Evolutionary conservation across 1,140 invertebrate species (phyloP), one percentile per base, ranked within the genome.

Genomic region (Drosophila burlai): DNA sequence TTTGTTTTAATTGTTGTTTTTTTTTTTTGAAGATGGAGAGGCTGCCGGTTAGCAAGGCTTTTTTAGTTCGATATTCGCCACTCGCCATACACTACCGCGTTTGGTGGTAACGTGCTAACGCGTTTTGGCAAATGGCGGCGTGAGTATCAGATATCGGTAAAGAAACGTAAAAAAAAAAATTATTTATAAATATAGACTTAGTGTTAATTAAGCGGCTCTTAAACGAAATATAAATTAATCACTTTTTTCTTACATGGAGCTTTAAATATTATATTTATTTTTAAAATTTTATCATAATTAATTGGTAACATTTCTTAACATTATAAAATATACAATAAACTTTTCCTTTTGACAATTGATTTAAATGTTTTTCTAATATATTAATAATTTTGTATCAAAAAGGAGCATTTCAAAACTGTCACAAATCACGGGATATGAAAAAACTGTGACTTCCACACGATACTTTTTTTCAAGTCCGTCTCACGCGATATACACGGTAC

Each of bases 1-100:
- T 50, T 52, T 58, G 29, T 60, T 60, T 55, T 65, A 79, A 60
- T 81, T 82, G 73, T 81, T 81, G 62, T 82, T 64, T 52, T 64
- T 68, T 68, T 54, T 54, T 55, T 77, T 58, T 67, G 67, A 60
- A 47, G 62, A 47, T 26, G 43, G 50, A 42, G 18, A 36, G 31
- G 49, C 58, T 71, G 81, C 81, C 64, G 57, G 40, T 76, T 52
- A 54, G 61, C 47, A 24, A 66, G 67, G 66, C 61, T 66, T 81
- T 67, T 66, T 75, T 76, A 63, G 43, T 59, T 55, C 66, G 61
- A 82, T 71, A 78, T 69, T 62, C 16, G 21, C 24, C 16, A 21
- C 34, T 3, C 11, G 4, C n/a, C 29, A 42, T 18, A 36, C n/a
- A 40, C 61, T 64, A 64, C 6, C 36, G 34, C 61, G 50, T 61